Percentiles rank a stretch among this genome's conserved stretches.
These are phyloP conservation scores for Dermatophagoides farinae DNA, from an alignment of 1,140 invertebrate species.

Conservation along the genomic window DNA sequence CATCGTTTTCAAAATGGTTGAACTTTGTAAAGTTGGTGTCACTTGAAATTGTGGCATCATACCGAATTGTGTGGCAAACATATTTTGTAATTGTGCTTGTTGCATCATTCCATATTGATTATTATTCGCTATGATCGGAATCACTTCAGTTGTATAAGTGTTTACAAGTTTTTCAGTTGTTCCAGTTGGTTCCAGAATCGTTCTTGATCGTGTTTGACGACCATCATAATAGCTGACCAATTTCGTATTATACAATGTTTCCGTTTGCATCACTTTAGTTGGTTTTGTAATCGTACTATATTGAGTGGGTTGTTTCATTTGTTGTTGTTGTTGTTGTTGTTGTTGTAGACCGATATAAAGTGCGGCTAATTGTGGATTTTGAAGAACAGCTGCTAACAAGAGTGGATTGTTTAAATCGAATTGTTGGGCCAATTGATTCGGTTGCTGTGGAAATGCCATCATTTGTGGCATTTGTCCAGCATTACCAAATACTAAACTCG, in stretches of 20 bases:
- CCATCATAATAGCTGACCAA: slow-evolving; percentile 24
- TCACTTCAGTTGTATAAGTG: slow-evolving; percentile 20
- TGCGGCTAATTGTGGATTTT: slow-evolving; percentile 22
- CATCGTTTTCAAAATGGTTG: slow-evolving; percentile 13
- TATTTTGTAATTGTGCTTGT: slow-evolving; percentile 15
- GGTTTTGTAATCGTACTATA: slow-evolving; percentile 20
- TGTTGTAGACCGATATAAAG: slow-evolving; percentile 21
- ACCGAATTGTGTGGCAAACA: slow-evolving; percentile 11
- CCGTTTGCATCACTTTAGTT: slow-evolving; percentile 20
- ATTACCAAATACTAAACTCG: slow-evolving; percentile 1
- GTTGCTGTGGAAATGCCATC: not conserved
- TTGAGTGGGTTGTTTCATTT: slow-evolving; percentile 7
- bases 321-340: slow-evolving; percentile 16
- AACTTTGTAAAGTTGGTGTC: slow-evolving; percentile 2
- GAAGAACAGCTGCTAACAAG: slow-evolving; percentile 19
- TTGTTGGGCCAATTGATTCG: slow-evolving; percentile 9
- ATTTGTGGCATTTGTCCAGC: not conserved
- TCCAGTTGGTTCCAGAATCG: slow-evolving; percentile 19
- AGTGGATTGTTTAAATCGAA: slow-evolving; percentile 20
- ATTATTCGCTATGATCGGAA: slow-evolving; percentile 18
- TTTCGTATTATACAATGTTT: slow-evolving; percentile 22
- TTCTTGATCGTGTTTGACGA: slow-evolving; percentile 20
- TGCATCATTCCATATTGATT: not conserved
- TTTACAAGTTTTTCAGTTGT: slow-evolving; percentile 19
- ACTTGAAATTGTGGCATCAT: slow-evolving; percentile 3